A percentile compares a stretch with the other conserved stretches of the same genome.
phyloP scores from a whole-genome alignment of 2,797 vertebrate species.

The Halcyon leucocephala region DNA sequence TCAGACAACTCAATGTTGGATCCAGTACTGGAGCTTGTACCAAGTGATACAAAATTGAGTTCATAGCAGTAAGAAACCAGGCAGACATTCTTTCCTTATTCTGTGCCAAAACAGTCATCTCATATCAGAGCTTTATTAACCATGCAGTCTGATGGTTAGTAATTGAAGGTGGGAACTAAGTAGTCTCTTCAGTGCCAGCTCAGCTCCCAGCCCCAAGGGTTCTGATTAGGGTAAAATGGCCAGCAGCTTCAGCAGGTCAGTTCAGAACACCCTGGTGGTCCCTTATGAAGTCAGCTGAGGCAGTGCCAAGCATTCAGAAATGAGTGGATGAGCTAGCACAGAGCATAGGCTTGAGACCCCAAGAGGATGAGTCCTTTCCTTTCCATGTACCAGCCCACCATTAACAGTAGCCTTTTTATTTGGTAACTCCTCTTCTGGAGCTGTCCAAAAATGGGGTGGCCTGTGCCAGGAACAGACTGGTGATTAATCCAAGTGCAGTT shows the following conservation, averaged over 20 bases:
- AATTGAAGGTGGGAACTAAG: neutral
- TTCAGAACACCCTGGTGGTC: neutral
- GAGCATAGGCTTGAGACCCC: neutral
- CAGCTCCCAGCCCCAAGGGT: neutral
- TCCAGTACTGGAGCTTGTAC: neutral
- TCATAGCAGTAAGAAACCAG: neutral
- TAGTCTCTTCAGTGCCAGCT: neutral
- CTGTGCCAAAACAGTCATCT: neutral
- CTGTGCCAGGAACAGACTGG: neutral
- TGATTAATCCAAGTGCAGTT: neutral
- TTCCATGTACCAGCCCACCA: neutral
- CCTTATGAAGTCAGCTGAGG: neutral
- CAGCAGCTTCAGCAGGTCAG: neutral
- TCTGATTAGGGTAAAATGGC: neutral
- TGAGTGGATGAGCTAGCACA: neutral
- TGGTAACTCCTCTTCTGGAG: neutral
- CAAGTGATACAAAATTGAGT: neutral
- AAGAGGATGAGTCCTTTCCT: neutral
- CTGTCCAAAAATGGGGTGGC: neutral
- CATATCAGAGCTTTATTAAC: neutral
- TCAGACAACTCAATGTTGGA: neutral
- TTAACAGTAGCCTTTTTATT: neutral
- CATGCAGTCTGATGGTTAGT: neutral
- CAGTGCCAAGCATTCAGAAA: neutral
- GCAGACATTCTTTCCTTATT: neutral